Evolutionary conservation across 2,797 vertebrate species (phyloP).

Genomic region (Periophthalmus magnuspinnatus): DNA sequence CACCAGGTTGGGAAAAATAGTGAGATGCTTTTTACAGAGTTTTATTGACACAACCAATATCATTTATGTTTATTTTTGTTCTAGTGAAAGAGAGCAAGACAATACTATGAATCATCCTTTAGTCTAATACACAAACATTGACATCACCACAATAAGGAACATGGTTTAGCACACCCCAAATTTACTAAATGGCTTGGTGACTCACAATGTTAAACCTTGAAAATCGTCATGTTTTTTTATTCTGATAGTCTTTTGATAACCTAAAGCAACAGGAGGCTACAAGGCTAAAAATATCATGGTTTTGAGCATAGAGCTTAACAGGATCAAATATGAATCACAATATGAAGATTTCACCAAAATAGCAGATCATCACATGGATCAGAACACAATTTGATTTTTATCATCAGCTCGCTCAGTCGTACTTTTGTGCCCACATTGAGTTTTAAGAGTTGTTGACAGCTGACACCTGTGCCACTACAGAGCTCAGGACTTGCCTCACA

Average conservation of each 20-base stretch:
- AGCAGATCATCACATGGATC: no score
- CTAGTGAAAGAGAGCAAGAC: not conserved
- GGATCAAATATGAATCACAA: no score
- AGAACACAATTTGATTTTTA: not conserved
- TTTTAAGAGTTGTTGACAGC: constrained; percentile 48
- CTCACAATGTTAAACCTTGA: not conserved
- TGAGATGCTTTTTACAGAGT: not conserved
- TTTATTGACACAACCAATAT: not conserved
- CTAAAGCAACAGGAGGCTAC: not conserved
- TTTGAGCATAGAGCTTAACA: no score
- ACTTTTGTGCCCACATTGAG: constrained; percentile 37
- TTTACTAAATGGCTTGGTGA: not conserved
- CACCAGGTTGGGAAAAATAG: not conserved
- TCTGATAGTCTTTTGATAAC: not conserved
- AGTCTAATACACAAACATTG: not conserved
- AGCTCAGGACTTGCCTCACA: constrained; percentile 63
- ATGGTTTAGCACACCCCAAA: not conserved
- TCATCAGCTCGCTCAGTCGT: not conserved
- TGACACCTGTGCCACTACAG: constrained; percentile 57
- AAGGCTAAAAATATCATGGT: no score
- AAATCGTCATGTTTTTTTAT: not conserved
- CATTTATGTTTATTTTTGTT: not conserved
- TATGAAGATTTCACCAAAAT: no score
- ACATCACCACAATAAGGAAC: not conserved
- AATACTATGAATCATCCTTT: not conserved